Conservation (phyloP, 2,888 invertebrate species). For the Dione juno region DNA sequence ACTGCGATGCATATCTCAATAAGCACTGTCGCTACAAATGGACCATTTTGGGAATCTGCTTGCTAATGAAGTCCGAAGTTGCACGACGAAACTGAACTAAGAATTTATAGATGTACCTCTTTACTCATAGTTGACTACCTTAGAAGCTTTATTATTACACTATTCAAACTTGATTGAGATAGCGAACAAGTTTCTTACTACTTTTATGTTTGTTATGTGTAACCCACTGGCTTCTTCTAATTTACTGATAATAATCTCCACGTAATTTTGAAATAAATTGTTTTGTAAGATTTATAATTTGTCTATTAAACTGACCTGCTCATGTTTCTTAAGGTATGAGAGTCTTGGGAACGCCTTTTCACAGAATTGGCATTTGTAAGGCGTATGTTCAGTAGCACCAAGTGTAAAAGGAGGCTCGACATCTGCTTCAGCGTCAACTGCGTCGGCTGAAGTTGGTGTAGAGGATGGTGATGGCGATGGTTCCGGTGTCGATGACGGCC, state of each 20-base stretch:
- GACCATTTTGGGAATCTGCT: constrained; percentile 81
- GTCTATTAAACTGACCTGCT: constrained; percentile 87
- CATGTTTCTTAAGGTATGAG: constrained; percentile 94
- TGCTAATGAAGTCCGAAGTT: constrained; percentile 78
- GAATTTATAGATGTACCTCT: constrained; percentile 65
- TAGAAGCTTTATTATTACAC: constrained; percentile 65
- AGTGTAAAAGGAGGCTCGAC: constrained; percentile 85
- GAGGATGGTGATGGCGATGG: constrained; percentile 85
- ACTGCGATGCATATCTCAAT: constrained; percentile 76
- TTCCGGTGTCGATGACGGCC: constrained; percentile 87
- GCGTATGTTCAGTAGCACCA: constrained; percentile 88
- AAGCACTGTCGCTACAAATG: constrained; percentile 78
- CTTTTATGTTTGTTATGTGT: constrained; percentile 28
- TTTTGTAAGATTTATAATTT: background rate
- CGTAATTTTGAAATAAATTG: constrained; percentile 8
- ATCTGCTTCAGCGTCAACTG: constrained; percentile 86
- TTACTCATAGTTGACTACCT: constrained; percentile 57
- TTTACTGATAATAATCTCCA: constrained; percentile 25
- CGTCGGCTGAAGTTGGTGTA: constrained; percentile 86
- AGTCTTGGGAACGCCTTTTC: constrained; percentile 94
- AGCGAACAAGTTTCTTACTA: constrained; percentile 38
- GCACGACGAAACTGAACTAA: constrained; percentile 72
- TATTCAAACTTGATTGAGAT: constrained; percentile 65
- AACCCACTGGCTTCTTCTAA: constrained; percentile 18
- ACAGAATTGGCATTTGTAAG: constrained; percentile 96